These are phyloP conservation scores for Homarus gammarus DNA, from an alignment of 2,888 invertebrate genomes.

Conservation along the genomic window DNA sequence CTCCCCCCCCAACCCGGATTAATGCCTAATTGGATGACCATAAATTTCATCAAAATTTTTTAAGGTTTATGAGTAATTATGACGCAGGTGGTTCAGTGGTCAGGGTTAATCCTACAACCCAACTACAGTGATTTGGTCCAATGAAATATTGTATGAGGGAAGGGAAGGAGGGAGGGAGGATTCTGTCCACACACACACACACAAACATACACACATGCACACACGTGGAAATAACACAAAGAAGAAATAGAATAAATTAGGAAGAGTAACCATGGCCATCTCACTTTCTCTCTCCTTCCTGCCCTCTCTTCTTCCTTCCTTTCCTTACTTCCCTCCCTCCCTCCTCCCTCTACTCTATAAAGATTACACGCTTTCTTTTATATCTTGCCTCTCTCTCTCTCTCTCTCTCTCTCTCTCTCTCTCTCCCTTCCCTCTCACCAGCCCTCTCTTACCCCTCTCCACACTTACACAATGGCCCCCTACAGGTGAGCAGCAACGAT, in stretches of 20 bases:
- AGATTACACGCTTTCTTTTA: neutral
- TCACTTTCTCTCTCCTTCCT: neutral
- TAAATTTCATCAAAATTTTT: neutral
- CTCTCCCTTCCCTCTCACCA: neutral
- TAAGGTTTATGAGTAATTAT: neutral
- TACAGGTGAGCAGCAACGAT: neutral
- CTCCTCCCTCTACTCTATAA: neutral
- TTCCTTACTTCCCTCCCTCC: neutral
- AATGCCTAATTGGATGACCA: neutral
- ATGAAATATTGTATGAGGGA: no score
- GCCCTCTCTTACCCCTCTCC: neutral
- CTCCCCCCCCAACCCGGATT: neutral
- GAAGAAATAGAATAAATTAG: no score
- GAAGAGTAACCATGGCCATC: no score
- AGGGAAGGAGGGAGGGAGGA: no score
- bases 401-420: no score
- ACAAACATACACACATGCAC: no score
- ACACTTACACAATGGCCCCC: neutral
- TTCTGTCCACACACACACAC: no score
- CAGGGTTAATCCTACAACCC: neutral
- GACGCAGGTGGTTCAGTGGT: neutral
- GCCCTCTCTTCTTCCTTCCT: neutral
- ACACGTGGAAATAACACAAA: no score
- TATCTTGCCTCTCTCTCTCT: no score
- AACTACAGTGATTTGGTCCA: no score